Conservation (phyloP, 2,113 vertebrate genomes). For the Bungarus multicinctus region DNA sequence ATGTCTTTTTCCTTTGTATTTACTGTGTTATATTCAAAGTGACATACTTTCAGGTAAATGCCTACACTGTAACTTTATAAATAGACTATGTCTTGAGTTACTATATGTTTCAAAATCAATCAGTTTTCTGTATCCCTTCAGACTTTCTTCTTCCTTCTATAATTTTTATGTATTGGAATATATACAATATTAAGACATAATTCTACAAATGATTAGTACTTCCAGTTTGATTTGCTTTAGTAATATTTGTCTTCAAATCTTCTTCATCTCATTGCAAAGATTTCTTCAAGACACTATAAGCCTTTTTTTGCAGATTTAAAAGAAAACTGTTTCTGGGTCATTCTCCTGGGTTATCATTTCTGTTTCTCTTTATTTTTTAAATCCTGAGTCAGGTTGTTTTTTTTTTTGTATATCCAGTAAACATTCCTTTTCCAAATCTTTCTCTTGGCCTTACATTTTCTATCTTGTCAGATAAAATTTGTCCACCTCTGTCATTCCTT, state of each 20-base stretch:
- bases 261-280: neutral
- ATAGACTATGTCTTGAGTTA: neutral
- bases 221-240: neutral
- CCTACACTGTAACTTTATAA: neutral
- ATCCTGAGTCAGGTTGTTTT: neutral
- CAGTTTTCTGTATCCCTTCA: neutral
- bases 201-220: neutral
- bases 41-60: neutral
- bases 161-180: neutral
- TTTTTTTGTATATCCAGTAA: neutral
- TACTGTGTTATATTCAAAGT: neutral
- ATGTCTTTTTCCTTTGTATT: neutral
- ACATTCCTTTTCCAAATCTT: neutral
- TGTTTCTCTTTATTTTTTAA: neutral
- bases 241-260: neutral
- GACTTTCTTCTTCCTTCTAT: neutral
- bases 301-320: neutral
- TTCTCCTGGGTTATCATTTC: neutral
- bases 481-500: neutral
- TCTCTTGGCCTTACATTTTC: neutral
- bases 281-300: neutral
- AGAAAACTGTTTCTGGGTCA: neutral
- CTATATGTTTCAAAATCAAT: neutral
- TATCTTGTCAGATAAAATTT: neutral
- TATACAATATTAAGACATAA: neutral